A percentile compares a stretch with the other conserved stretches of the same genome.
Conservation (phyloP, 2,888 invertebrate species). For the Bugulina stolonifera region DNA sequence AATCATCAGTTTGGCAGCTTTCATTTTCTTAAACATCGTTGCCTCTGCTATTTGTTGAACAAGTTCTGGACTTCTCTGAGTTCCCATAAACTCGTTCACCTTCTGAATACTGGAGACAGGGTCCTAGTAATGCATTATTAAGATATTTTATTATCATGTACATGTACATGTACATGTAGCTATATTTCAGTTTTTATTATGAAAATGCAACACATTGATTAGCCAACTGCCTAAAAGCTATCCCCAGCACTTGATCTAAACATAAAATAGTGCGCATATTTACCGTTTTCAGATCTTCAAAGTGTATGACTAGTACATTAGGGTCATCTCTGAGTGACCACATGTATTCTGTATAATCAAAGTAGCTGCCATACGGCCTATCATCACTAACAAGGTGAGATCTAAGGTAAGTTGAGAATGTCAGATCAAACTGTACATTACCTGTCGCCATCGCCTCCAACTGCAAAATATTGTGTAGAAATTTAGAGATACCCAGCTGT, state of each 20-base stretch:
- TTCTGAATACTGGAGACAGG: background rate
- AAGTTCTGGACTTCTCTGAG: background rate
- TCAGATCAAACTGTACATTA: too few species aligned
- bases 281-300: slow-evolving; percentile 5
- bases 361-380: background rate
- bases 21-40: background rate
- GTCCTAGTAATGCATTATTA: background rate
- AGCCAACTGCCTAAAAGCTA: too few species aligned
- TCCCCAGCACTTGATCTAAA: too few species aligned
- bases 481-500: too few species aligned
- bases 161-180: too few species aligned
- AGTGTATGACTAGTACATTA: background rate
- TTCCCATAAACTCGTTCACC: background rate
- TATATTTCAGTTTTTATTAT: too few species aligned
- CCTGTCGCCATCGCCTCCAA: too few species aligned
- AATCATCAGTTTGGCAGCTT: too few species aligned
- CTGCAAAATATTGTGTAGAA: too few species aligned
- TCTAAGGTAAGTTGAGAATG: background rate
- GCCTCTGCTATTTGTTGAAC: background rate
- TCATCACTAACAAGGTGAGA: background rate
- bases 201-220: too few species aligned
- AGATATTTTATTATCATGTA: too few species aligned
- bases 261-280: too few species aligned
- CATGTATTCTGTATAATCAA: slow-evolving; percentile 22
- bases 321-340: slow-evolving; percentile 6